phyloP scores from a whole-genome alignment of 2,797 vertebrate species.

The Sphenopsis melanotis region DNA sequence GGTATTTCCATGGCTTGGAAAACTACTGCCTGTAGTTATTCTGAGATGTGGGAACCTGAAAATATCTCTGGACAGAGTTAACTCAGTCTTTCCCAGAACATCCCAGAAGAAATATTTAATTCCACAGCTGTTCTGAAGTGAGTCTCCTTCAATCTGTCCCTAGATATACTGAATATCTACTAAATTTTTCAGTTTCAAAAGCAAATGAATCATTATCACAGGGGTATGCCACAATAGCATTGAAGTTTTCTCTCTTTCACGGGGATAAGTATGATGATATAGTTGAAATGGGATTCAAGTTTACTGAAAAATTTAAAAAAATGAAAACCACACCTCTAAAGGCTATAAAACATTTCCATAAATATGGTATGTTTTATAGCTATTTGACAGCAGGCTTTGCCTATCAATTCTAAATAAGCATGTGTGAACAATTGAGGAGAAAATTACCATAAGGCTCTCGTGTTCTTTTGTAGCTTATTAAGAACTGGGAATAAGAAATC shows the following conservation, averaged over 20 bases:
- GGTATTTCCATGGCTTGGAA: neutral
- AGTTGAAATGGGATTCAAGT: neutral
- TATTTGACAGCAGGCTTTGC: neutral
- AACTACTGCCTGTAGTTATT: neutral
- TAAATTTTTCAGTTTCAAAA: neutral
- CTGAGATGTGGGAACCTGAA: neutral
- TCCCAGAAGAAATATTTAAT: neutral
- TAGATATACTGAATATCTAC: neutral
- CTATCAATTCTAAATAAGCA: neutral
- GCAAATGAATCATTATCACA: neutral
- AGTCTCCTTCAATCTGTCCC: neutral
- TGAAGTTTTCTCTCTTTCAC: neutral
- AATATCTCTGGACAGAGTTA: neutral
- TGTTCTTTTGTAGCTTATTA: neutral
- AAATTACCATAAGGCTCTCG: neutral
- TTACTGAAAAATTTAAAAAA: neutral
- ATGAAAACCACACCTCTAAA: neutral
- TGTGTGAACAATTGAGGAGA: accelerated
- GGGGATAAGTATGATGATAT: neutral
- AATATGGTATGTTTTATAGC: neutral
- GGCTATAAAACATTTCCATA: neutral
- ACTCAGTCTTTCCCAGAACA: neutral
- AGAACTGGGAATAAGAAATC: neutral
- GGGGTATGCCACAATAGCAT: neutral
- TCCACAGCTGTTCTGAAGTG: neutral